Percentiles rank a stretch among this genome's conserved stretches.
phyloP scores from a whole-genome alignment of 2,113 vertebrate species.

The Daboia siamensis region DNA sequence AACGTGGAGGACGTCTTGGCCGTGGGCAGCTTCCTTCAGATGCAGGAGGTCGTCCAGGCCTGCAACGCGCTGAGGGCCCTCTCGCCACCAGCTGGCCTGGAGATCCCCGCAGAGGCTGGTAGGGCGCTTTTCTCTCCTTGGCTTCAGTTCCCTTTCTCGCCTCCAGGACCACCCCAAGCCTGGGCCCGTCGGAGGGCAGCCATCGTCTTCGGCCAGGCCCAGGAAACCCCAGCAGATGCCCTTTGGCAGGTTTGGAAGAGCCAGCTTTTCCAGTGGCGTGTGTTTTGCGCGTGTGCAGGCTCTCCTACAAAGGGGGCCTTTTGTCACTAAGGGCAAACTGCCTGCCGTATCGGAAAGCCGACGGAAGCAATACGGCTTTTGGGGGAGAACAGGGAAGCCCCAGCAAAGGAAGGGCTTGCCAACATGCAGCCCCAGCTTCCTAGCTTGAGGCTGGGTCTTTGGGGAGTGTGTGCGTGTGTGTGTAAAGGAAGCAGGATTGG shows the following conservation, averaged over 20 bases:
- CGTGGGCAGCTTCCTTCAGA: slow-evolving; percentile 91
- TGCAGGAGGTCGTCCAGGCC: slow-evolving; percentile 90
- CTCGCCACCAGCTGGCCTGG: slow-evolving; percentile 36
- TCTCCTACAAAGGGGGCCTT: not conserved
- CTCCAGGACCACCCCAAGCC: not conserved
- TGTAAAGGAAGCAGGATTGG: not conserved
- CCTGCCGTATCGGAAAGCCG: rapidly evolving
- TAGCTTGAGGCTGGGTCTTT: not conserved
- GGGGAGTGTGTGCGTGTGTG: rapidly evolving
- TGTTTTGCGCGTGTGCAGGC: not conserved
- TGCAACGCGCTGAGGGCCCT: slow-evolving; percentile 87
- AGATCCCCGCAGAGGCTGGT: not conserved
- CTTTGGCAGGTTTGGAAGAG: not conserved
- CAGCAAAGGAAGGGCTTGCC: not conserved
- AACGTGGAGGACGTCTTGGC: slow-evolving; percentile 91
- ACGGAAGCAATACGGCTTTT: not conserved
- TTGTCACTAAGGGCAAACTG: not conserved
- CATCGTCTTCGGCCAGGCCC: rapidly evolving
- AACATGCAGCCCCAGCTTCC: too few relatives aligned
- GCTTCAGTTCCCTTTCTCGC: rapidly evolving
- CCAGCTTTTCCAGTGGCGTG: not conserved
- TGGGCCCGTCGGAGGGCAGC: not conserved
- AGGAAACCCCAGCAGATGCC: not conserved
- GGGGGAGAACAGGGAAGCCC: not conserved
- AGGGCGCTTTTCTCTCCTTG: rapidly evolving